Base-by-base conservation (phyloP, 2,113 vertebrate genomes). In the Sylvicapra grimmia region DNA sequence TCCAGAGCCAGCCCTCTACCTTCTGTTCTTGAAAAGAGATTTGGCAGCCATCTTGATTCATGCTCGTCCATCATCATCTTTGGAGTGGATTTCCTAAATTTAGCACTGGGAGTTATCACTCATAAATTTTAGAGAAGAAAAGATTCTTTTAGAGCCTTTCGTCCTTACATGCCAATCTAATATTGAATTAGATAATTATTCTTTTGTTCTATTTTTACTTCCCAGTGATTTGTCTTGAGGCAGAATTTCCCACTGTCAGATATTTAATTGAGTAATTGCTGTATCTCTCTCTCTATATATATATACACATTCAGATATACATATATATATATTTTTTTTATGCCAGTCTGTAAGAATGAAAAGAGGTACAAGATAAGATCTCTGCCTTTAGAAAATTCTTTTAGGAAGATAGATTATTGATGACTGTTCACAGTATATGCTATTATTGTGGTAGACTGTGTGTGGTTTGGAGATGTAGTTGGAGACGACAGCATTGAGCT, bases 191-290 rank as follows among this genome's bases (percentile, higher is more conserved):
- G 44, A 61, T 83, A 36, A 47, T 87, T 80, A 72, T 58, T 86
- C 54, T 88, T 5, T 80, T 86, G 40, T 95, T 90, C 56, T 89
- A 0, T 86, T 93, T 91, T 98, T 93, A 90, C 94, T 44, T 91
- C 33, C 44, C 86, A 25, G 40, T 91, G 79, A 61, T 80, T 90
- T 77, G 49, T 96, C 63, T 95, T 96, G 80, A 91, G 86, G 68
- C 65, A 96, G 47, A 90, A 91, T 93, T 83, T 90, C 19, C 49
- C 89, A 25, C 56, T 79, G 7, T 93, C 90, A 77, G n/a, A 49
- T 86, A 40, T 92, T 86, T 86, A 63, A 86, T 77, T 94, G 58
- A 95, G 27, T 82, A 77, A 75, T 79, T 96, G 61, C n/a, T 89
- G 19, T 75, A 3, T 75, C 0, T 23, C n/a, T 40, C 19, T 72